These are phyloP conservation scores for Etheostoma perlongum DNA, from an alignment of 2,797 vertebrate genomes.

Conservation along the genomic window DNA sequence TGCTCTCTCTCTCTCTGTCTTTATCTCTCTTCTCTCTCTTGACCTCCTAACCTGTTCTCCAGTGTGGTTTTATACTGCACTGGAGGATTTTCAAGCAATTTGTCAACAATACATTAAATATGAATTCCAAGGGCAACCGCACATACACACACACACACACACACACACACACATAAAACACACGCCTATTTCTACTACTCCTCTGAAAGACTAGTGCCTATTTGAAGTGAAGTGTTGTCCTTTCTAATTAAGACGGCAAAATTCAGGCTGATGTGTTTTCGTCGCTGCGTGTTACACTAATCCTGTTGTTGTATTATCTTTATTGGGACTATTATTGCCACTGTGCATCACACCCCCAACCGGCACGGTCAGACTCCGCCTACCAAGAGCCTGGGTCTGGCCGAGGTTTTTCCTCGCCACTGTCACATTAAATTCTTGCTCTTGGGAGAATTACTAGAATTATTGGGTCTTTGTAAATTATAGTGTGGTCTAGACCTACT, in stretches of 20 bases:
- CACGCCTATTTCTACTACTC: neutral
- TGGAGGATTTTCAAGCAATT: slow-evolving; percentile 50
- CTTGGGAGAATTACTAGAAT: too few relatives aligned
- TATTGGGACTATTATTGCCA: too few relatives aligned
- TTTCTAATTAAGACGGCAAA: slow-evolving; percentile 32
- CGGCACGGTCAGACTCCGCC: too few relatives aligned
- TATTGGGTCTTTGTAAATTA: too few relatives aligned
- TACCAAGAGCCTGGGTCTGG: too few relatives aligned
- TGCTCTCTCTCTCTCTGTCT: neutral
- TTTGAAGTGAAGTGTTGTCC: slow-evolving; percentile 36
- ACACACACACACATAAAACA: too few relatives aligned
- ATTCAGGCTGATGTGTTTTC: slow-evolving; percentile 44
- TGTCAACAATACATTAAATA: slow-evolving; percentile 48
- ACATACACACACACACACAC: neutral
- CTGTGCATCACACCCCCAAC: too few relatives aligned
- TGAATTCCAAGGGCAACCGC: slow-evolving; percentile 40
- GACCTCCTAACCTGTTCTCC: slow-evolving; percentile 50
- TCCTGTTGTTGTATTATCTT: slow-evolving; percentile 24
- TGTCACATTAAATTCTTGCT: too few relatives aligned
- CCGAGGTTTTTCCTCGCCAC: too few relatives aligned
- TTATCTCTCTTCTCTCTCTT: slow-evolving; percentile 15
- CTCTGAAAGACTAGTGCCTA: slow-evolving; percentile 8
- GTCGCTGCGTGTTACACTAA: slow-evolving; percentile 36
- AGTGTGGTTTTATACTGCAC: slow-evolving; percentile 23
- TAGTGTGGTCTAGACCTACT: too few relatives aligned